A percentile compares a stretch with the other conserved stretches of the same genome.
Conservation (phyloP, 2,888 invertebrate genomes). For the Xestia ashworthii region DNA sequence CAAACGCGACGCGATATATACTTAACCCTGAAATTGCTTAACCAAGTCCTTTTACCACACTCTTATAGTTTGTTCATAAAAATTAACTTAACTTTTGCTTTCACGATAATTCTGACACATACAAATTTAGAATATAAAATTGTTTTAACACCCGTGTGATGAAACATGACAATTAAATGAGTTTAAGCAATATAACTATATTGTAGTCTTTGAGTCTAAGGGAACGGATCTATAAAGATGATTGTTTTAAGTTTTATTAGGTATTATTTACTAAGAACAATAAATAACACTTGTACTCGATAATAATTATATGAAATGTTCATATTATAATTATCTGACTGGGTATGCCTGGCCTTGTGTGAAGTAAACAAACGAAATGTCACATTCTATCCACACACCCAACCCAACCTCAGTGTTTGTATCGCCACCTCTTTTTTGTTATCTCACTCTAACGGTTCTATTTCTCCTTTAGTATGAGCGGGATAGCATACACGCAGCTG, state of each 20-base stretch:
- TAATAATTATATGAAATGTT: neutral
- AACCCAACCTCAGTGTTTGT: neutral
- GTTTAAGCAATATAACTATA: no score
- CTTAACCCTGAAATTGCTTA: neutral
- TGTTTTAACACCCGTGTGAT: neutral
- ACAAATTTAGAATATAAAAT: neutral
- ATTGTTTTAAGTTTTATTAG: neutral
- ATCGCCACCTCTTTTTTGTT: neutral
- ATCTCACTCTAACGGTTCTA: conserved; percentile 8
- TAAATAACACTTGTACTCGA: neutral
- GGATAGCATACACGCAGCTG: conserved; percentile 3
- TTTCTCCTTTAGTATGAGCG: neutral
- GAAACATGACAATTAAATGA: neutral
- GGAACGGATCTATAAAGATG: neutral
- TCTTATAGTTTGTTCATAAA: neutral
- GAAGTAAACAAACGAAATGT: conserved; percentile 10
- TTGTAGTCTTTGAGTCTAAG: no score
- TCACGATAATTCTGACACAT: no score
- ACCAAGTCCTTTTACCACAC: neutral
- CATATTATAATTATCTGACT: neutral
- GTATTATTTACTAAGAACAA: neutral
- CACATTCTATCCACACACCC: neutral
- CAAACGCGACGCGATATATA: neutral
- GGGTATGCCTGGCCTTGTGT: neutral
- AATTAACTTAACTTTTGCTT: neutral